A percentile compares a stretch with the other conserved stretches of the same genome.
Evolutionary conservation across 2,797 vertebrate genomes (phyloP).

Genomic region (Ptychadena robeensis): DNA sequence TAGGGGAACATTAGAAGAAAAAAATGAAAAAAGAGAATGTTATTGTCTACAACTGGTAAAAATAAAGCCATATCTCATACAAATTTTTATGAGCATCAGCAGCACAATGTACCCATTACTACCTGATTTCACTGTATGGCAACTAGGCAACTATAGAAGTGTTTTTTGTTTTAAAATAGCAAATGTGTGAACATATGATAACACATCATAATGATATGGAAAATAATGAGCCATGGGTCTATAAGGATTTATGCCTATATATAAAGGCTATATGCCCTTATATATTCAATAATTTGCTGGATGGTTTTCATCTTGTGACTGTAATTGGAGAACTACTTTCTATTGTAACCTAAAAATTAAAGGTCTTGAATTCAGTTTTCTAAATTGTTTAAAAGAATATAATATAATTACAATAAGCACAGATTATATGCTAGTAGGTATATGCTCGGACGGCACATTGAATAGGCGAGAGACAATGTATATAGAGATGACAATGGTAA

Average conservation of each 20-base stretch:
- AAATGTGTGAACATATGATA: no score
- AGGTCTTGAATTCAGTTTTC: background rate
- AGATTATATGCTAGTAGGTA: conserved; percentile 8
- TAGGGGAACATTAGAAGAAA: no score
- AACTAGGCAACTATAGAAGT: background rate
- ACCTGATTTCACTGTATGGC: no score
- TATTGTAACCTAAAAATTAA: no score
- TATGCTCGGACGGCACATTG: background rate
- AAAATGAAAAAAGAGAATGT: background rate
- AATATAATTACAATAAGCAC: background rate
- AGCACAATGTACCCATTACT: no score
- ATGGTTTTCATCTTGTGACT: background rate
- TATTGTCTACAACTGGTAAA: background rate
- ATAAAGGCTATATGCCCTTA: background rate
- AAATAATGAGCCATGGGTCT: background rate
- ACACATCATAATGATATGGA: background rate
- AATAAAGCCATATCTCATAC: background rate
- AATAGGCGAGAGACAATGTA: conserved; percentile 23
- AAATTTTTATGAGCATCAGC: background rate
- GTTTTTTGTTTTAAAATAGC: background rate
- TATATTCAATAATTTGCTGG: background rate
- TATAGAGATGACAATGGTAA: conserved; percentile 38
- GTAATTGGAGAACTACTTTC: background rate
- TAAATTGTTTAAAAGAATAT: background rate
- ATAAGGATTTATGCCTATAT: no score